Conservation (phyloP, 2,797 vertebrate genomes). For the Smutsia temminckii region DNA sequence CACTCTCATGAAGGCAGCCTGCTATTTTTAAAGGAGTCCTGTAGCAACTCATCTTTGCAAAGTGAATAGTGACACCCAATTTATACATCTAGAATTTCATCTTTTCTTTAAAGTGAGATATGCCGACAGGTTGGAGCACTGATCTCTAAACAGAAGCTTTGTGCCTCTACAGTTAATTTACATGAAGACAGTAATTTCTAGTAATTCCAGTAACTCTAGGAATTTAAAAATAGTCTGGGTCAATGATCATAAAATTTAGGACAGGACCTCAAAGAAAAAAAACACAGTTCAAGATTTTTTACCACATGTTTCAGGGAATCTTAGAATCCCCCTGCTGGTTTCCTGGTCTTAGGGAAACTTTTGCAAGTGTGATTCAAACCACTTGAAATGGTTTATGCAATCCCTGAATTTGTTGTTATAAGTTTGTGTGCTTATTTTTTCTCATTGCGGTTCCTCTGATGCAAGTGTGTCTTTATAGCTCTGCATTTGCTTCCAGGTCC, state of each 20-base stretch:
- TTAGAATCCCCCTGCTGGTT: constrained; percentile 27
- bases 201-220: constrained; percentile 39
- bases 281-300: background rate
- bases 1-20: background rate
- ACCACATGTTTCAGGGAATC: constrained; percentile 34
- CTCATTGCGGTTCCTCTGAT: background rate
- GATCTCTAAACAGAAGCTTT: background rate
- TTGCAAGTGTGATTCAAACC: background rate
- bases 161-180: background rate
- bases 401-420: background rate
- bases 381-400: background rate
- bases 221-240: constrained; percentile 51
- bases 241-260: constrained; percentile 45
- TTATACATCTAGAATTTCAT: background rate
- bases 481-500: background rate
- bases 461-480: background rate
- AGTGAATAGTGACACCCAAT: background rate
- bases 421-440: background rate
- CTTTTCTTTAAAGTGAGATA: constrained; percentile 20
- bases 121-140: background rate
- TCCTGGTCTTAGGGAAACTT: constrained; percentile 12
- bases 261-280: constrained; percentile 3
- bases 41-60: background rate
- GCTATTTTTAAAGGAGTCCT: background rate
- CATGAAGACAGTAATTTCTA: background rate